Evolutionary conservation across 2,888 invertebrate genomes (phyloP), one percentile per base, ranked within the genome.

Genomic region (Scrobipalpa atriplicella): DNA sequence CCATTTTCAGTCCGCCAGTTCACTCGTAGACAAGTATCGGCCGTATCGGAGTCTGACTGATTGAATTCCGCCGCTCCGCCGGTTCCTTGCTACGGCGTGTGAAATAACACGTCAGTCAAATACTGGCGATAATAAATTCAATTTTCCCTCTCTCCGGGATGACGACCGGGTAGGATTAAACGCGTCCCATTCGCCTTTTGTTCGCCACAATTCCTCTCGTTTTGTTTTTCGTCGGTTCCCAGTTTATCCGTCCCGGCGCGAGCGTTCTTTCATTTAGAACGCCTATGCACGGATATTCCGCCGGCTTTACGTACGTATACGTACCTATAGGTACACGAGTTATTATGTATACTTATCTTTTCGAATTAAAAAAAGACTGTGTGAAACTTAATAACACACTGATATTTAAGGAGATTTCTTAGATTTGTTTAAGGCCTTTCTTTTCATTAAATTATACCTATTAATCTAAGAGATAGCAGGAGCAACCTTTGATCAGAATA

Each of bases 91-190:
- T 78, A 13, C 78, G 78, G 80, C 86, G 90, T 87, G 90, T 89
- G 90, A 91, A 92, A 92, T 91, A 92, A 90, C 91, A 91, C 87
- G 92, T 92, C 92, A 91, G 85, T 92, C 92, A 92, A 90, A 91
- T 83, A 89, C 87, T 86, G 86, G 84, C 86, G 86, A 90, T 92
- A 90, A 92, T 92, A 92, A 92, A 92, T 92, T 92, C 91, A 91
- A 92, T 92, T 92, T 90, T 89, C 88, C 80, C 85, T 82, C 77
- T 78, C 83, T 58, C 79, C 81, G 82, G 82, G 88, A 88, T 85
- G 87, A 84, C 88, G 87, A 80, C 87, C 85, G 89, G 88, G 84
- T 89, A 83, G 89, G 90, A 91, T 92, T 91, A 92, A 90, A 88
- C 80, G 82, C 80, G 87, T 86, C 85, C 85, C 81, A 82, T 84